Base-by-base conservation (phyloP, 2,888 invertebrate genomes). In the Sicus ferrugineus region DNA sequence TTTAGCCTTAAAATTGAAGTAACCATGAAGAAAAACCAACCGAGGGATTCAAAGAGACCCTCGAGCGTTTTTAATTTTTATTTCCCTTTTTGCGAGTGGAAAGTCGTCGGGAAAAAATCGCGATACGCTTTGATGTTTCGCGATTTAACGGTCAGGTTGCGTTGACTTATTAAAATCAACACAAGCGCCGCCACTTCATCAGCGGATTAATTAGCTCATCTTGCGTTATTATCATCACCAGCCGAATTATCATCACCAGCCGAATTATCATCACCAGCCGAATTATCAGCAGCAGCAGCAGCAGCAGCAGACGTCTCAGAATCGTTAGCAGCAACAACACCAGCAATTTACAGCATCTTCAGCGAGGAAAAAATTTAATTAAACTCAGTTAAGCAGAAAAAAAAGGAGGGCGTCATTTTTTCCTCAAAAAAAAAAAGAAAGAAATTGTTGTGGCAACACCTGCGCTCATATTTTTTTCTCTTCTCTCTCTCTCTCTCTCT, bases 131-230 rank as follows among this genome's bases (percentile, higher is more conserved):
- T 56, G 66, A 56, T 66, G 54, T 66, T 54, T 6, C 30, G n/a
- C 38, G 23, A 65, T 31, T 52, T 65, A 54, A 26, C 38, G 65
- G 23, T 7, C 7, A 50, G 14, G 7, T 21, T 26, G 3, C 26
- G 54, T 26, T 23, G 54, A 28, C n/a, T 59, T 67, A 67, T 67
- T 67, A 61, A 67, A 59, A 61, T 50, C 67, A 67, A 34, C 67
- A 67, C 46, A 68, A 68, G 50, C 5, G 21, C 2, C 61, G 54
- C 62, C 68, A 68, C 68, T 68, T 68, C 50, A 68, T 68, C 68
- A 68, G 62, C 62, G 42, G 34, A 52, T 67, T 48, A 56, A 58
- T 23, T 59, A 30, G 67, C 59, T 42, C 58, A 42, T 58, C 58
- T 31, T 23, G 52, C 19, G 34, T 48, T 31, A 19, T 19, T 34